These are phyloP conservation scores for Nematolebias whitei DNA, from an alignment of 2,113 vertebrate species.

Conservation along the genomic window DNA sequence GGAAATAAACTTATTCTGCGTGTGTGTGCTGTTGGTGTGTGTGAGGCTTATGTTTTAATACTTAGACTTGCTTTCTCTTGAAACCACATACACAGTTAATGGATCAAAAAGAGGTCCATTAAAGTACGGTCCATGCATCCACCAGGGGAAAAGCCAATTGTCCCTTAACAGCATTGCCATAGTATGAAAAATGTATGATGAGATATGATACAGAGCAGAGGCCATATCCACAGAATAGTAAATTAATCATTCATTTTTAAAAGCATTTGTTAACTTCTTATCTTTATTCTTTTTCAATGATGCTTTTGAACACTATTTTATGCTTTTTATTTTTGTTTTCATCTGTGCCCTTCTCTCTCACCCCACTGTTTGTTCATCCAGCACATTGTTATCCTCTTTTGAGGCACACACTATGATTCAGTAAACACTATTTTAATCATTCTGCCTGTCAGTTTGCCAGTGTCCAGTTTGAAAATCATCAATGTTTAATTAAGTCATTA, in stretches of 20 bases:
- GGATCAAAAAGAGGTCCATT: conserved; percentile 68
- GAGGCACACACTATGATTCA: conserved; percentile 26
- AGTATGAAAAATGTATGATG: conserved; percentile 81
- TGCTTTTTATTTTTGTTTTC: neutral
- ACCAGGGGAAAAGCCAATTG: conserved; percentile 46
- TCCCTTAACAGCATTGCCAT: conserved; percentile 60
- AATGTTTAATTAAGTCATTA: conserved; percentile 77
- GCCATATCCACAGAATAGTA: conserved; percentile 58
- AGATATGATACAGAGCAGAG: conserved; percentile 75
- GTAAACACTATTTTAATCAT: conserved; percentile 38
- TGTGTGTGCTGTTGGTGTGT: conserved; percentile 20
- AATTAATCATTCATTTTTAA: conserved; percentile 77
- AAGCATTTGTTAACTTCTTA: conserved; percentile 44
- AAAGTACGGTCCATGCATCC: conserved; percentile 41
- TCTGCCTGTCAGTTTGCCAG: conserved; percentile 42
- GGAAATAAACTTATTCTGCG: conserved; percentile 59
- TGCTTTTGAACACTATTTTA: neutral
- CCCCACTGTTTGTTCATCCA: neutral
- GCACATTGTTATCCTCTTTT: conserved; percentile 10
- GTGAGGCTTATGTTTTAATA: conserved; percentile 16
- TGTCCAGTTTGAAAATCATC: conserved; percentile 67
- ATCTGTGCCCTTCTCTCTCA: neutral
- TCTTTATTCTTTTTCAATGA: conserved; percentile 7
- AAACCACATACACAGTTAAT: conserved; percentile 64
- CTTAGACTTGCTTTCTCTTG: conserved; percentile 23